Percentiles rank a stretch among this genome's conserved stretches.
Conservation (phyloP, 2,888 invertebrate species). For the Deroplatys truncata region DNA sequence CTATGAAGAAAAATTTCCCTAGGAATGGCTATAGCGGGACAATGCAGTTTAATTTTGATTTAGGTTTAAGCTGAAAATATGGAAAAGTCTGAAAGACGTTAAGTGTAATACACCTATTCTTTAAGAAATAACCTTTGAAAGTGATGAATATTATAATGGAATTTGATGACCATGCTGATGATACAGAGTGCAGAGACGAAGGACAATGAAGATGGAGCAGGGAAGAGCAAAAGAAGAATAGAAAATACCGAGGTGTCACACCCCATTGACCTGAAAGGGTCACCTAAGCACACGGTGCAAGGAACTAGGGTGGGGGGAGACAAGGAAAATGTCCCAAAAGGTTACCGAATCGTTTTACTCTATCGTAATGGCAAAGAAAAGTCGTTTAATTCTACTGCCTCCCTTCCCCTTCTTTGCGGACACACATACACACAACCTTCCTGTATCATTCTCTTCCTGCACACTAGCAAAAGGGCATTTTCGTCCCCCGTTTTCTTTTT, state of each 20-base stretch:
- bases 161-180: neutral
- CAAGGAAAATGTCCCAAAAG: conserved; percentile 18
- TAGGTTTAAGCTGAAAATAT: no score
- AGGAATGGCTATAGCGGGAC: no score
- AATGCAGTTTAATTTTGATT: no score
- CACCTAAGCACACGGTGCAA: neutral
- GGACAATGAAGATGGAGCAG: neutral
- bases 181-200: neutral
- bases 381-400: conserved; percentile 17
- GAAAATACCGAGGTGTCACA: conserved; percentile 22
- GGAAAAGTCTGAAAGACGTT: no score
- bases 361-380: conserved; percentile 24
- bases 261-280: conserved; percentile 30
- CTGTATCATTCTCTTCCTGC: neutral
- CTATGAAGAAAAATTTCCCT: no score
- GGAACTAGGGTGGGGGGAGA: neutral
- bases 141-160: neutral
- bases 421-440: neutral
- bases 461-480: neutral
- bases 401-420: neutral
- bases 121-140: neutral
- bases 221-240: conserved; percentile 5
- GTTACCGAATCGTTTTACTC: conserved; percentile 27
- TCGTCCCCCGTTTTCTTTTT: neutral
- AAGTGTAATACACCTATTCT: no score